Percentiles rank a stretch among this genome's conserved stretches.
Conservation (phyloP, 2,113 vertebrate genomes). For the Spilogale gracilis region DNA sequence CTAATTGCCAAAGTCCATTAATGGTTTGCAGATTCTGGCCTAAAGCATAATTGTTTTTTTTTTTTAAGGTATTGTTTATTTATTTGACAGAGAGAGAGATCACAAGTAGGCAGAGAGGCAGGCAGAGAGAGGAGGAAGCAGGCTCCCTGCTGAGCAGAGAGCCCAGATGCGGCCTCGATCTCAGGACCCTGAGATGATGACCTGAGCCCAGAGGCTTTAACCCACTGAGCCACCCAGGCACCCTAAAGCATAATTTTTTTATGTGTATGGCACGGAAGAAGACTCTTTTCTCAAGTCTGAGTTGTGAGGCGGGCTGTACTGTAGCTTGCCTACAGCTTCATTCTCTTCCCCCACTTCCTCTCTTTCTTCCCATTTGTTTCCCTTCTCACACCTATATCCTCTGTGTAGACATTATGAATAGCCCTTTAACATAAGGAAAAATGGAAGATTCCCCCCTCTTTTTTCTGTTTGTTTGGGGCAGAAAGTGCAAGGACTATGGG, state of each 20-base stretch:
- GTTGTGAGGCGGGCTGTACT: background rate
- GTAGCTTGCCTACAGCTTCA: background rate
- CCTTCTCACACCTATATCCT: background rate
- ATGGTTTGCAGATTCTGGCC: slow-evolving; percentile 25
- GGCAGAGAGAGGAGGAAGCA: too few relatives aligned
- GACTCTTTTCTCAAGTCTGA: background rate
- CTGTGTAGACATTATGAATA: slow-evolving; percentile 17
- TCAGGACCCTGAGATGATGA: too few relatives aligned
- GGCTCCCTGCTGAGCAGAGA: too few relatives aligned
- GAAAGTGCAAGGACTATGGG: background rate
- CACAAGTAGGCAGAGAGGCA: too few relatives aligned
- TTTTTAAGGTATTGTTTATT: too few relatives aligned
- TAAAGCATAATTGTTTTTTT: background rate
- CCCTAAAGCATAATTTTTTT: background rate
- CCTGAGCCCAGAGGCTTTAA: too few relatives aligned
- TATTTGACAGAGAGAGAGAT: too few relatives aligned
- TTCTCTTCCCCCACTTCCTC: background rate
- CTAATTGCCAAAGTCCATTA: background rate
- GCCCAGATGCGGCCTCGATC: too few relatives aligned
- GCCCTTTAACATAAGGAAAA: slow-evolving; percentile 41
- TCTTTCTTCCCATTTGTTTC: background rate
- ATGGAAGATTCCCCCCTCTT: background rate
- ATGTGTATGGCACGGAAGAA: background rate
- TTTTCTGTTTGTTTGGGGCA: slow-evolving; percentile 26
- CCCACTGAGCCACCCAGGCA: too few relatives aligned